A percentile compares a stretch with the other conserved stretches of the same genome.
phyloP scores from a whole-genome alignment of 2,797 vertebrate species.

The Lycodopsis pacificus region DNA sequence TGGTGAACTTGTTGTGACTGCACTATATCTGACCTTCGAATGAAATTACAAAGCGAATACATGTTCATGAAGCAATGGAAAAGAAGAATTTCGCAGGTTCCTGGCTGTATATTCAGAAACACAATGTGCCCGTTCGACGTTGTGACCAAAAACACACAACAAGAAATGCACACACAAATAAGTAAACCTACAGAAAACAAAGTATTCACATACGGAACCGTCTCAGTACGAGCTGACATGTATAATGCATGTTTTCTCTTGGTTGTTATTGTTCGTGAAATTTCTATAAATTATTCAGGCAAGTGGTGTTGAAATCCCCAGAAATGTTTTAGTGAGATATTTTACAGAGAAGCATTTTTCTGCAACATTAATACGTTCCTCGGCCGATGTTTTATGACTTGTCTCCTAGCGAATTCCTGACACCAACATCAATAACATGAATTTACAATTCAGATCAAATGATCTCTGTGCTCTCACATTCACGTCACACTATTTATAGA shows the following conservation, averaged over 20 bases:
- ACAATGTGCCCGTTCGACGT: conserved; percentile 4
- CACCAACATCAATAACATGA: conserved; percentile 65
- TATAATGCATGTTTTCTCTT: conserved; percentile 75
- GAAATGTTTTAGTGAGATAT: conserved; percentile 78
- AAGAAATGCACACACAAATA: conserved; percentile 36
- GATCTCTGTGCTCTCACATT: conserved; percentile 40
- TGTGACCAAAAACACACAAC: conserved; percentile 39
- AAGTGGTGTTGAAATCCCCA: conserved; percentile 71
- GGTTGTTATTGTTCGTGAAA: conserved; percentile 80
- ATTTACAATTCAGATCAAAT: conserved; percentile 75
- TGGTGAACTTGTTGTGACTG: conserved; percentile 56
- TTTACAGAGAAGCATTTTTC: conserved; percentile 71
- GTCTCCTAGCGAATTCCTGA: conserved; percentile 55
- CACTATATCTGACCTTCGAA: conserved; percentile 25
- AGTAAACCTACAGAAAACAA: conserved; percentile 42
- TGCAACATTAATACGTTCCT: conserved; percentile 70
- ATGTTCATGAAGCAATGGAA: neutral
- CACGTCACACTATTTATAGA: conserved; percentile 63
- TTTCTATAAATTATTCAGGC: conserved; percentile 82
- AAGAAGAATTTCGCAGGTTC: conserved; percentile 17
- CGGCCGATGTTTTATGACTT: conserved; percentile 61
- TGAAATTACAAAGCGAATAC: conserved; percentile 22
- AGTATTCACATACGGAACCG: conserved; percentile 46
- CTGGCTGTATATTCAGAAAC: conserved; percentile 23
- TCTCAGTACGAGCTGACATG: conserved; percentile 72